Evolutionary conservation across 2,888 invertebrate species (phyloP).

Genomic region (Scaptomyza reducta): DNA sequence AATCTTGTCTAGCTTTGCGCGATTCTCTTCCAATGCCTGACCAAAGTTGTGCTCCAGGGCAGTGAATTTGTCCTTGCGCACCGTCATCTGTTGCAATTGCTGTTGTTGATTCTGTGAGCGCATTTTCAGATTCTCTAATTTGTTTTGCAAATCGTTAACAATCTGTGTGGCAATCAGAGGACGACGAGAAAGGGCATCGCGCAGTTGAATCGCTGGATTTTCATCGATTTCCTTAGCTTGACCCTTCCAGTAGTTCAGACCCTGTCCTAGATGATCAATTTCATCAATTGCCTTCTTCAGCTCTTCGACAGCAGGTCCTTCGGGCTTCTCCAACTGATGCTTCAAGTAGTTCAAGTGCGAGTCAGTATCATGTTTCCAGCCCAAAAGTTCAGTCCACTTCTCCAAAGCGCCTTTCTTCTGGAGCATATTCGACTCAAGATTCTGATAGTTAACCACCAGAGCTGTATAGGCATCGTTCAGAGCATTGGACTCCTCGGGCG

Average conservation of each 20-base stretch:
- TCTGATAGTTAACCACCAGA: slow-evolving; percentile 91
- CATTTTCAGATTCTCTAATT: slow-evolving; percentile 88
- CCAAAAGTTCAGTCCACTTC: slow-evolving; percentile 92
- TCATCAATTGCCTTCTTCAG: slow-evolving; percentile 89
- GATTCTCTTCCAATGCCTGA: slow-evolving; percentile 86
- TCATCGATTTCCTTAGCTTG: slow-evolving; percentile 89
- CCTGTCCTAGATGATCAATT: slow-evolving; percentile 88
- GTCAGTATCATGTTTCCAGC: slow-evolving; percentile 91
- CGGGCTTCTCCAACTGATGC: slow-evolving; percentile 90
- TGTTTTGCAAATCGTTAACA: slow-evolving; percentile 90
- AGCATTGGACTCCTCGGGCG: slow-evolving; percentile 90
- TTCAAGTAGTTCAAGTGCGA: slow-evolving; percentile 92
- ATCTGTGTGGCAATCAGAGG: slow-evolving; percentile 90
- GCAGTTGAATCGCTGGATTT: slow-evolving; percentile 88
- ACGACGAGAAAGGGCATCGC: slow-evolving; percentile 89
- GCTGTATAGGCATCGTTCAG: slow-evolving; percentile 91
- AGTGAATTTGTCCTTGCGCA: slow-evolving; percentile 92
- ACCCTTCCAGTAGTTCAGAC: slow-evolving; percentile 89
- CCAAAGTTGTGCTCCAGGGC: slow-evolving; percentile 89
- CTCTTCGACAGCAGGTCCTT: slow-evolving; percentile 89
- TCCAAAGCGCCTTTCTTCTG: slow-evolving; percentile 90
- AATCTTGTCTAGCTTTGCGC: slow-evolving; percentile 78
- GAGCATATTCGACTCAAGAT: slow-evolving; percentile 89
- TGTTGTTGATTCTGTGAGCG: slow-evolving; percentile 89
- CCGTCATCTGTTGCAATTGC: slow-evolving; percentile 88